phyloP scores from a whole-genome alignment of 2,888 invertebrate species.

The Geophilus truncorum region DNA sequence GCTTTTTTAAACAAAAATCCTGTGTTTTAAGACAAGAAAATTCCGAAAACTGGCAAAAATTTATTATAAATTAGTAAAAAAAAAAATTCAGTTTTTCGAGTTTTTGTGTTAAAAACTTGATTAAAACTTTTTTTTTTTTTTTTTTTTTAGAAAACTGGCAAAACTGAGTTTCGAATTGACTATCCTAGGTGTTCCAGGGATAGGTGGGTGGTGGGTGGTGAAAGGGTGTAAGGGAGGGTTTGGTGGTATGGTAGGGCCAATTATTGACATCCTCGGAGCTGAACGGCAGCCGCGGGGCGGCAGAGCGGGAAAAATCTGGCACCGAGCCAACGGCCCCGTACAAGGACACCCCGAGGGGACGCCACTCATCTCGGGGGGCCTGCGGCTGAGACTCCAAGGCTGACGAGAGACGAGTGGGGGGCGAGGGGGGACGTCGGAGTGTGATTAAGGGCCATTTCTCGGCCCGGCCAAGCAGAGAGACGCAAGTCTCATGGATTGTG shows the following conservation, averaged over 20 bases:
- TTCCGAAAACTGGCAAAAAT: too few species aligned
- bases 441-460: conserved; percentile 27
- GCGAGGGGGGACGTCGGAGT: neutral
- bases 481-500: conserved; percentile 24
- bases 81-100: too few species aligned
- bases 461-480: conserved; percentile 25
- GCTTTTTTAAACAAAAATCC: too few species aligned
- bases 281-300: conserved; percentile 25
- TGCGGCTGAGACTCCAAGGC: conserved; percentile 23
- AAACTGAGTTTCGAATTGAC: neutral
- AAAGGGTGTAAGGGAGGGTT: neutral
- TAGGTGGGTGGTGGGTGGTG: neutral
- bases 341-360: conserved; percentile 20
- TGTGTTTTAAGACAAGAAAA: too few species aligned
- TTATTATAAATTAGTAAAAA: too few species aligned
- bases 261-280: conserved; percentile 24
- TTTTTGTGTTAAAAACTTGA: too few species aligned
- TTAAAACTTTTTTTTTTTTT: too few species aligned
- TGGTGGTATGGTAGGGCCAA: conserved; percentile 15
- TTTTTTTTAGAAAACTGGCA: too few species aligned
- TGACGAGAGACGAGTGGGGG: neutral
- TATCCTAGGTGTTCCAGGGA: neutral
- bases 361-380: conserved; percentile 22
- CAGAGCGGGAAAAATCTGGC: conserved; percentile 27
- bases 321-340: conserved; percentile 19